phyloP scores from a whole-genome alignment of 1,140 invertebrate genomes.

The Schlechtendalia chinensis region DNA sequence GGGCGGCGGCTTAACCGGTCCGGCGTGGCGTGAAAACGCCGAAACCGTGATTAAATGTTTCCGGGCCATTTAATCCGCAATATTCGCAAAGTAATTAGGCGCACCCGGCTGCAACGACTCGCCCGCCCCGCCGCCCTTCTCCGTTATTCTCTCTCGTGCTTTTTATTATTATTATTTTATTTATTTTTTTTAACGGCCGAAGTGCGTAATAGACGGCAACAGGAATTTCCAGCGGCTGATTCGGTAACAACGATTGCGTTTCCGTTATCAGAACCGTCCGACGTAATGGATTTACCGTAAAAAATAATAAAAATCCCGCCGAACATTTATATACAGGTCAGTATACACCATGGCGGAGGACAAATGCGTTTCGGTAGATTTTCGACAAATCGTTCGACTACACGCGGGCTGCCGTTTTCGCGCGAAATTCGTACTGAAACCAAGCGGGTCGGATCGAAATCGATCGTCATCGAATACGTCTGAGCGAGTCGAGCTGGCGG shows the following conservation, averaged over 20 bases:
- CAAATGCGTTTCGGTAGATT: background rate
- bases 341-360: background rate
- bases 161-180: background rate
- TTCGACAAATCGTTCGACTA: too few relatives aligned
- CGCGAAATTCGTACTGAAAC: too few relatives aligned
- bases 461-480: too few relatives aligned
- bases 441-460: too few relatives aligned
- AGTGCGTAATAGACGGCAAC: background rate
- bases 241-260: constrained; percentile 47
- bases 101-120: constrained; percentile 25
- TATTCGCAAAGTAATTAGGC: constrained; percentile 49
- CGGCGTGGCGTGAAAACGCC: constrained; percentile 47
- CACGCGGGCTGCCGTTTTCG: too few relatives aligned
- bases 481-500: too few relatives aligned
- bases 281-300: constrained; percentile 32
- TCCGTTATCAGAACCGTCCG: constrained; percentile 29
- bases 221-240: constrained; percentile 41
- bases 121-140: background rate
- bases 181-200: background rate
- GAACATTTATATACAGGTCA: background rate
- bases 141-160: background rate
- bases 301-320: constrained; percentile 7
- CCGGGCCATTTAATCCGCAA: constrained; percentile 42
- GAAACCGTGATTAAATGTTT: constrained; percentile 50
- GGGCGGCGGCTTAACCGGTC: constrained; percentile 40